Conservation (phyloP, 2,113 vertebrate genomes). For the Potamarius usumacintae region DNA sequence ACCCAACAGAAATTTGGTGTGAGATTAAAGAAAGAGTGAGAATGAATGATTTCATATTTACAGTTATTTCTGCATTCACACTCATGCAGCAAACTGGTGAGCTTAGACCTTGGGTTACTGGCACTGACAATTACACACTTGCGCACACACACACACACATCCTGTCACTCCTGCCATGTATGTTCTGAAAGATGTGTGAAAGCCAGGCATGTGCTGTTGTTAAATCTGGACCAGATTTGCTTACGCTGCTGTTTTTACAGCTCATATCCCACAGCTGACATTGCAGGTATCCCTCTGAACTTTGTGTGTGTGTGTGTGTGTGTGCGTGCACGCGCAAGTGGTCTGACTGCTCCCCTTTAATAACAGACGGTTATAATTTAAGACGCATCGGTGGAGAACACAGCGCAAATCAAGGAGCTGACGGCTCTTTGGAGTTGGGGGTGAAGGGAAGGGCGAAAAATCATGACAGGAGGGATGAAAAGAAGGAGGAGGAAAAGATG, state of each 20-base stretch:
- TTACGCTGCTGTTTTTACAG: slow-evolving; percentile 48
- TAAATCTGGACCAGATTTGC: slow-evolving; percentile 51
- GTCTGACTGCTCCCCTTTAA: slow-evolving; percentile 57
- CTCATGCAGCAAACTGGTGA: not conserved
- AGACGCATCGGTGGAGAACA: slow-evolving; percentile 52
- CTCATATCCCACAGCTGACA: slow-evolving; percentile 46
- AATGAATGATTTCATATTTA: not conserved
- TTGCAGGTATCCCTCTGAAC: slow-evolving; percentile 45
- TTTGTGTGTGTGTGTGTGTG: slow-evolving; percentile 3
- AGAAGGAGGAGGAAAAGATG: slow-evolving; percentile 1
- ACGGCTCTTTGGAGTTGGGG: slow-evolving; percentile 43
- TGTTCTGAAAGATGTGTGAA: slow-evolving; percentile 43
- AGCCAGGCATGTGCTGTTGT: slow-evolving; percentile 41
- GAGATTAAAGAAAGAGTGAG: not conserved
- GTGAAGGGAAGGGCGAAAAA: slow-evolving; percentile 55
- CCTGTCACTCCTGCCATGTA: not conserved
- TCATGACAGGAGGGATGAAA: slow-evolving; percentile 37
- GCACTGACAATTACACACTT: slow-evolving; percentile 25
- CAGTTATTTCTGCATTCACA: not conserved
- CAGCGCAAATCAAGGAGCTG: slow-evolving; percentile 56
- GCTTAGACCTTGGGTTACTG: not conserved
- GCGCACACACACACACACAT: slow-evolving; percentile 6
- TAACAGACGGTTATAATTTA: slow-evolving; percentile 63
- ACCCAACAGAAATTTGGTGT: not conserved
- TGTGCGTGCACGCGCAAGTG: slow-evolving; percentile 25